Percentiles rank a stretch among this genome's conserved stretches.
Conservation (phyloP, 2,888 invertebrate genomes). For the Abrostola tripartita region DNA sequence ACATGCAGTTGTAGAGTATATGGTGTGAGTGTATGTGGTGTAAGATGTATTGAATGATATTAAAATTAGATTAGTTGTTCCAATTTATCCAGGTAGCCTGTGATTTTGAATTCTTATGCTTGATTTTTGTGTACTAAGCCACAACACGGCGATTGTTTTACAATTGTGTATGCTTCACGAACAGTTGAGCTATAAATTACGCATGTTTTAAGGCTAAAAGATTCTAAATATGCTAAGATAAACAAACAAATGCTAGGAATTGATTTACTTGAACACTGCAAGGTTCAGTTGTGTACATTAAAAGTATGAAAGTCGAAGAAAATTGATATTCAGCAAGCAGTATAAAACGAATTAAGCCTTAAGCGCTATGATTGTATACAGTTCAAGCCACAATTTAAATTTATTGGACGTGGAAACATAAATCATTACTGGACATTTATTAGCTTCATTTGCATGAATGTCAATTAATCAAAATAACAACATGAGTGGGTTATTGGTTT, state of each 20-base stretch:
- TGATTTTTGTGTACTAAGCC: too few species aligned
- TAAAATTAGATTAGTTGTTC: too few species aligned
- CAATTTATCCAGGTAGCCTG: too few species aligned
- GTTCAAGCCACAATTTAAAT: constrained; percentile 1
- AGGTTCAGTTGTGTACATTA: constrained; percentile 9
- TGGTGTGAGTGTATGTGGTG: not conserved
- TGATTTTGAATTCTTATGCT: too few species aligned
- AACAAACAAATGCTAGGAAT: not conserved
- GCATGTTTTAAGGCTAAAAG: too few species aligned
- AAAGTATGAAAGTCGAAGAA: constrained; percentile 26
- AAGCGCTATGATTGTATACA: constrained; percentile 4
- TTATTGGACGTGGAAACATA: constrained; percentile 3
- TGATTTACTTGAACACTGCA: constrained; percentile 11
- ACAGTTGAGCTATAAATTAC: too few species aligned
- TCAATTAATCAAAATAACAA: constrained; percentile 6
- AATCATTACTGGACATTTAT: constrained; percentile 5
- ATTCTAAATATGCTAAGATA: too few species aligned
- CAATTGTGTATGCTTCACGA: too few species aligned
- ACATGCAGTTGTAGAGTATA: too few species aligned
- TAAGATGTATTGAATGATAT: too few species aligned
- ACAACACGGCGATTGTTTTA: too few species aligned
- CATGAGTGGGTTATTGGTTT: constrained; percentile 2
- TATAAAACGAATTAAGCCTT: constrained; percentile 6
- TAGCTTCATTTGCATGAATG: constrained; percentile 7
- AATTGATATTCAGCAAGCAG: constrained; percentile 15